Base-by-base conservation (phyloP, 2,888 invertebrate genomes). In the Autographa pulchrina region DNA sequence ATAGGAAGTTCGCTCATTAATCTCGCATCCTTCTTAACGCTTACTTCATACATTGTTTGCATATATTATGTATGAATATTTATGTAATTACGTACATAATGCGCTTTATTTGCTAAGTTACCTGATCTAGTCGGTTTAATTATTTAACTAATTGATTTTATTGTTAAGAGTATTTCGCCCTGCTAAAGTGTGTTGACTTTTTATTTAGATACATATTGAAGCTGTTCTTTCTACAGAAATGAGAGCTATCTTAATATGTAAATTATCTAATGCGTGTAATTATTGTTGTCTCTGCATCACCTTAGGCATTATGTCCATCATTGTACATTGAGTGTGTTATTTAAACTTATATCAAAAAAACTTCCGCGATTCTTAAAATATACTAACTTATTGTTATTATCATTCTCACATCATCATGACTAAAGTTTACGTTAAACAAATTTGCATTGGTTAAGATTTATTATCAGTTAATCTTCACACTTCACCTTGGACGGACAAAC, bases 391-490 rank as follows among this genome's bases (percentile, higher is more conserved):
- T 25, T 25, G 3, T n/a, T n/a, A 48, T 43, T 41, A 41, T 14
- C 13, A 52, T 52, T 52, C 52, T 54, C 54, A 11, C 32, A 31
- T 71, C 67, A 61, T 54, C n/a, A 38, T 11, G 52, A 65, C 69
- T 59, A 62, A 64, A 58, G 54, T 58, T 20, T 48, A 63, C 38
- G 63, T 18, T 14, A 69, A 80, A 74, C 78, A 72, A 77, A 78
- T 82, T 73, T 68, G 73, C 78, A 74, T 66, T 71, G 48, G 73
- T 60, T 25, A 61, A 72, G 72, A 72, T 83, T 76, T 68, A 72
- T 72, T 80, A 71, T 76, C 76, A 70, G 62, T 68, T 83, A 78
- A 83, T 83, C 80, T 77, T 68, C 32, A 65, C 71, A 70, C 62
- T n/a, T 83, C 31, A 77, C 78, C 76, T 83, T 81, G 81, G 60